phyloP scores from a whole-genome alignment of 2,113 vertebrate genomes.

The Protomyctophum bolini region DNA sequence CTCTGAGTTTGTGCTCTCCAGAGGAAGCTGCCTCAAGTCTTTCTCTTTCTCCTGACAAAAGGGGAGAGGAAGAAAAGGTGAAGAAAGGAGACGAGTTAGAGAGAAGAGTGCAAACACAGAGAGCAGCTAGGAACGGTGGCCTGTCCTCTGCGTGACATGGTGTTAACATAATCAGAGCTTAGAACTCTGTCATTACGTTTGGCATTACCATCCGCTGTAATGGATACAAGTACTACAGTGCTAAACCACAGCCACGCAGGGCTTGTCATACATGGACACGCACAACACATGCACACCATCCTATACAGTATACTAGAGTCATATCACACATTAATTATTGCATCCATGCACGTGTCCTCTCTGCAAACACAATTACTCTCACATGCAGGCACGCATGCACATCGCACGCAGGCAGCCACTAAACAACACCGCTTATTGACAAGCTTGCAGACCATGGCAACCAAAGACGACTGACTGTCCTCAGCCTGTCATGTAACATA shows the following conservation, averaged over 20 bases:
- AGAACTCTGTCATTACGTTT: conserved; percentile 90
- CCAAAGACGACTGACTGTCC: conserved; percentile 48
- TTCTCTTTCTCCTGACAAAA: conserved; percentile 71
- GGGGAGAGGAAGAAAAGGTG: conserved; percentile 20
- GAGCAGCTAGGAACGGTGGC: conserved; percentile 73
- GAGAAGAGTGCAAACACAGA: conserved; percentile 9
- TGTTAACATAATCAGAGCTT: conserved; percentile 82
- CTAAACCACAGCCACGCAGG: conserved; percentile 62
- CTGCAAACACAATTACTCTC: no score
- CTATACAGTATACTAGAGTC: no score
- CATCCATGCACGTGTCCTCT: no score
- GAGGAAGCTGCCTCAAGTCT: conserved; percentile 29
- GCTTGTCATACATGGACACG: conserved; percentile 31
- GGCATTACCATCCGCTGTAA: conserved; percentile 86
- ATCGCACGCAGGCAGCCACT: background rate
- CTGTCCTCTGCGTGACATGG: conserved; percentile 82
- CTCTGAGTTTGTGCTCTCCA: background rate
- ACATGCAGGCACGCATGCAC: background rate
- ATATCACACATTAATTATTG: no score
- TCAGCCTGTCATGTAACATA: conserved; percentile 50
- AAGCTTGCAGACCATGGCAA: conserved; percentile 46
- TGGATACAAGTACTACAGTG: conserved; percentile 85
- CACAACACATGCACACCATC: conserved; percentile 37
- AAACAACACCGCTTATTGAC: conserved; percentile 30
- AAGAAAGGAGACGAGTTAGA: background rate